These are phyloP conservation scores for Xestia xanthographa DNA, from an alignment of 2,888 invertebrate genomes.

Conservation along the genomic window DNA sequence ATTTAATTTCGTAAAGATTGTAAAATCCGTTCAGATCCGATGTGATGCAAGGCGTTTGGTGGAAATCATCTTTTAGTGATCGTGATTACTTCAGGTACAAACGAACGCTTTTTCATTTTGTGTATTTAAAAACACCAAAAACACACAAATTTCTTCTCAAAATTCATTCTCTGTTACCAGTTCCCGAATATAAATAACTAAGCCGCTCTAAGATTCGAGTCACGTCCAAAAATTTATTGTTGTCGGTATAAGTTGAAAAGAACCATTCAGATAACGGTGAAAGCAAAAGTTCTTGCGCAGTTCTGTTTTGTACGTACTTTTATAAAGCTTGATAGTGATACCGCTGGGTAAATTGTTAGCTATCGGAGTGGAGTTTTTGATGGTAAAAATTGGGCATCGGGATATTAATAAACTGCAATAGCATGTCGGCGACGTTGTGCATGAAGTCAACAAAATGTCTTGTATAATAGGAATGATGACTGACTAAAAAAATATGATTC, in stretches of 20 bases:
- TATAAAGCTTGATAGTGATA: conserved; percentile 41
- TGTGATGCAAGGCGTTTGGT: too few species aligned
- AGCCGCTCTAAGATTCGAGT: conserved; percentile 60
- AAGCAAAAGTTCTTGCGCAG: conserved; percentile 55
- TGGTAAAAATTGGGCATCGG: background rate
- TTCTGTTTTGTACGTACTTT: conserved; percentile 51
- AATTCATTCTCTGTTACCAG: conserved; percentile 42
- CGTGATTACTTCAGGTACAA: background rate
- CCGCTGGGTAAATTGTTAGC: conserved; percentile 12
- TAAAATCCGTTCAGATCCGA: too few species aligned
- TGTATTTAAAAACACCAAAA: conserved; percentile 22
- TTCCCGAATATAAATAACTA: conserved; percentile 60
- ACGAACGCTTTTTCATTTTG: background rate
- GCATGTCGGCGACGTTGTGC: too few species aligned
- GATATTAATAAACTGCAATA: too few species aligned
- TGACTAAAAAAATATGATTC: too few species aligned
- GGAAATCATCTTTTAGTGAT: too few species aligned
- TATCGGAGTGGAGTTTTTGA: background rate
- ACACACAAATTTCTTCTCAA: conserved; percentile 29
- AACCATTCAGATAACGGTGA: conserved; percentile 60
- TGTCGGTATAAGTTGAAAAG: conserved; percentile 67
- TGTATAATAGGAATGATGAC: too few species aligned
- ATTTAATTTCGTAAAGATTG: too few species aligned
- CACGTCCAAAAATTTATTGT: conserved; percentile 71
- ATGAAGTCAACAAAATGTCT: too few species aligned